Conservation (phyloP, 1,140 invertebrate species). For the Anadara kagoshimensis region DNA sequence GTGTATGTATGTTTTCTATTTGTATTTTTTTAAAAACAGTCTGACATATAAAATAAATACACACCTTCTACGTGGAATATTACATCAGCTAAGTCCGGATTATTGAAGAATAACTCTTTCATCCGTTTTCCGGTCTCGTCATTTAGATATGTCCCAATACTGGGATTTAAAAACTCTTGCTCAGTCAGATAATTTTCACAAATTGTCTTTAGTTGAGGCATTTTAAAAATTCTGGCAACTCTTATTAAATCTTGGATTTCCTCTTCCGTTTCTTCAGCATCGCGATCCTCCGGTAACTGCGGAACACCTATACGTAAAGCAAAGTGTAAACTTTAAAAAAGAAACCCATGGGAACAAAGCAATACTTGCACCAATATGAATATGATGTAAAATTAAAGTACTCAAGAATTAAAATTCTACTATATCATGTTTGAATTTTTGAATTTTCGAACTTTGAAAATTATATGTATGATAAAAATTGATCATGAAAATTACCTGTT, state of each 20-base stretch:
- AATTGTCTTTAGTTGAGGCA: conserved; percentile 58
- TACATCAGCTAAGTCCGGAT: conserved; percentile 57
- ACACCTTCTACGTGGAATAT: conserved; percentile 64
- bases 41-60: too few relatives aligned
- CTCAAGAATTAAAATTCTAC: too few relatives aligned
- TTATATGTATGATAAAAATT: too few relatives aligned
- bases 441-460: too few relatives aligned
- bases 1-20: too few relatives aligned
- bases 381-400: too few relatives aligned
- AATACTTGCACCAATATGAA: too few relatives aligned
- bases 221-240: conserved; percentile 59
- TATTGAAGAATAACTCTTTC: conserved; percentile 66
- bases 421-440: too few relatives aligned
- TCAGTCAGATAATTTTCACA: conserved; percentile 62
- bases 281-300: conserved; percentile 46
- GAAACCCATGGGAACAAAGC: too few relatives aligned
- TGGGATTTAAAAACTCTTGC: conserved; percentile 70
- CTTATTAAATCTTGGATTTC: conserved; percentile 53
- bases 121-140: conserved; percentile 64
- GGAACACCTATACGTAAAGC: conserved; percentile 58
- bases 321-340: too few relatives aligned
- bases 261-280: conserved; percentile 33
- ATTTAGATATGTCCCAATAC: conserved; percentile 69
- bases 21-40: too few relatives aligned
- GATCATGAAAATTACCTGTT: too few relatives aligned